Percentiles rank a stretch among this genome's conserved stretches.
These are phyloP conservation scores for Simalia tracyae DNA, from an alignment of 2,797 vertebrate genomes.

Conservation along the genomic window DNA sequence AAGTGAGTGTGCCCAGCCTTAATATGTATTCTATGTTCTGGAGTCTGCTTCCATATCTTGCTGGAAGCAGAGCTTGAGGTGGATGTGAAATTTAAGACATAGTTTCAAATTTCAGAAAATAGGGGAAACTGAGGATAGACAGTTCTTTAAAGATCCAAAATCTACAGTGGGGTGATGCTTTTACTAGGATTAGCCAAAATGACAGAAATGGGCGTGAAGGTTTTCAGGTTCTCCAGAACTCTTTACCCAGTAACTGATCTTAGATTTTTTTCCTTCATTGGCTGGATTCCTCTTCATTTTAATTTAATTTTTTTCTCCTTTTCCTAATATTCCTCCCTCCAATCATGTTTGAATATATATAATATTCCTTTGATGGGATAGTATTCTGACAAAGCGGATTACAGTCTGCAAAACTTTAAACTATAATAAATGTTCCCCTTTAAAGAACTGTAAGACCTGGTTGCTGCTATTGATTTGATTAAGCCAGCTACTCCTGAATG, in stretches of 20 bases:
- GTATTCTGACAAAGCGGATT: not conserved
- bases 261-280: not conserved
- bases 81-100: not conserved
- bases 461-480: not conserved
- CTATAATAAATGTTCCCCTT: not conserved
- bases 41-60: not conserved
- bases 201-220: not conserved
- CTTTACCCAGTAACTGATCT: not conserved
- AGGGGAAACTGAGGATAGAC: not conserved
- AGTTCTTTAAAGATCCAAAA: not conserved
- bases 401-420: not conserved
- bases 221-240: not conserved
- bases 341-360: not conserved
- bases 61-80: not conserved
- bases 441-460: not conserved
- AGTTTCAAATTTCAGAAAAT: not conserved
- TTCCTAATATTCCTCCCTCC: not conserved
- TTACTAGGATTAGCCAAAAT: not conserved
- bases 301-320: not conserved
- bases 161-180: not conserved
- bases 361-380: not conserved
- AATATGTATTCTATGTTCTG: not conserved
- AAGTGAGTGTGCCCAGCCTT: not conserved
- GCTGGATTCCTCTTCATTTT: not conserved
- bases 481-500: not conserved